Conservation (phyloP, 2,888 invertebrate species). For the Stomorhina lunata region DNA sequence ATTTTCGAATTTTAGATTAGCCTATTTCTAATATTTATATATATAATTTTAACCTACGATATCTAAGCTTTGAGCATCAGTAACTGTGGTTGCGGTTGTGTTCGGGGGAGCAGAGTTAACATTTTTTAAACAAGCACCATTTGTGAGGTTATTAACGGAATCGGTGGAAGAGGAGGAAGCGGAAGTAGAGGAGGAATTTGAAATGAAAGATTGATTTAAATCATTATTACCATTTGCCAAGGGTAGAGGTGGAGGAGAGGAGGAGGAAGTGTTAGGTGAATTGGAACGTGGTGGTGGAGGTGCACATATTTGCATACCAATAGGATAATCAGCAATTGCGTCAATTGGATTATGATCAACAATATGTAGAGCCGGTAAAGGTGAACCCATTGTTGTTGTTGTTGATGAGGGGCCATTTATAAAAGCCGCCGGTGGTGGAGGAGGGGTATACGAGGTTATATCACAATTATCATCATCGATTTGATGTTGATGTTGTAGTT, state of each 20-base stretch:
- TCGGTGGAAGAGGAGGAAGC: conserved; percentile 2
- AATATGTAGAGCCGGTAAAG: conserved; percentile 44
- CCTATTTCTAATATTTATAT: conserved; percentile 41
- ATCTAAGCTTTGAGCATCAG: conserved; percentile 80
- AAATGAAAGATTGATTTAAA: conserved; percentile 35
- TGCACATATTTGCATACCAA: conserved; percentile 44
- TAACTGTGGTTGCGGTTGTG: conserved; percentile 71
- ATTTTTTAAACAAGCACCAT: conserved; percentile 64
- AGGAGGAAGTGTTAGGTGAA: conserved; percentile 1
- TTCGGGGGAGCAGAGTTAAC: conserved; percentile 49
- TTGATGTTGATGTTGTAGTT: conserved; percentile 70
- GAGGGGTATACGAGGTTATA: conserved; percentile 68
- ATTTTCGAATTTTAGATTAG: conserved; percentile 39
- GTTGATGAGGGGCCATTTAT: conserved; percentile 37
- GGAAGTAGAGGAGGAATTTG: conserved; percentile 37
- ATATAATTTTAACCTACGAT: conserved; percentile 78
- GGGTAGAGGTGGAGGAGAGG: not conserved
- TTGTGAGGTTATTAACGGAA: conserved; percentile 31
- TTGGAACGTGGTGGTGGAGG: conserved; percentile 12
- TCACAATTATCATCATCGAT: conserved; percentile 67
- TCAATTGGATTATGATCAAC: conserved; percentile 63
- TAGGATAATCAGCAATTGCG: conserved; percentile 53
- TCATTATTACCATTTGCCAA: conserved; percentile 47
- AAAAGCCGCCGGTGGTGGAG: conserved; percentile 61
- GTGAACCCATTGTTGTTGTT: conserved; percentile 23